Percentiles rank a stretch among this genome's conserved stretches.
Evolutionary conservation across 1,140 invertebrate species (phyloP).

Genomic region (Neodiprion virginianus): DNA sequence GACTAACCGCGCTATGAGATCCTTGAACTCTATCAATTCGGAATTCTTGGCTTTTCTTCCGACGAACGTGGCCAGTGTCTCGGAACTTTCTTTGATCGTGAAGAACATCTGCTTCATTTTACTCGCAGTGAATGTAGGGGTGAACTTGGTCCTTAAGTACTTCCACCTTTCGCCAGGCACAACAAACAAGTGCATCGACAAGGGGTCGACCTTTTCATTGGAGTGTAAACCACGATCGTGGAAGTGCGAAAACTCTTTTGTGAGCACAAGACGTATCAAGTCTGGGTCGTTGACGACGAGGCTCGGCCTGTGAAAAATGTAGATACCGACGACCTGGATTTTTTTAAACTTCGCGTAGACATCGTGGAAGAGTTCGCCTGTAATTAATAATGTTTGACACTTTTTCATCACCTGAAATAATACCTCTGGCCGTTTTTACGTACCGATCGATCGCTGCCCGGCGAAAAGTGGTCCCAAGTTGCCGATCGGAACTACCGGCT

Average conservation of each 20-base stretch:
- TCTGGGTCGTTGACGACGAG: constrained; percentile 59
- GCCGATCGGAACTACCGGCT: constrained; percentile 31
- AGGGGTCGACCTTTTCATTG: constrained; percentile 60
- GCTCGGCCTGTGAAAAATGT: constrained; percentile 59
- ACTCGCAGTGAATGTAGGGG: constrained; percentile 65
- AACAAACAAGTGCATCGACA: constrained; percentile 63
- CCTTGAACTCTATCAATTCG: constrained; percentile 48
- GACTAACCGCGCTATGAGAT: constrained; percentile 59
- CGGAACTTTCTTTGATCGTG: constrained; percentile 55
- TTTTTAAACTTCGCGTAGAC: constrained; percentile 29
- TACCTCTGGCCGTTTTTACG: neutral
- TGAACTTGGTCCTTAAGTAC: constrained; percentile 59
- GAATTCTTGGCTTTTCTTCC: constrained; percentile 30
- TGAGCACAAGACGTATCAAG: constrained; percentile 57
- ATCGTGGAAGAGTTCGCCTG: constrained; percentile 30
- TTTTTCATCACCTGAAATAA: neutral
- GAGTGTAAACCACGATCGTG: constrained; percentile 54
- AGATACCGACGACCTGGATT: constrained; percentile 49
- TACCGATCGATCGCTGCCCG: neutral
- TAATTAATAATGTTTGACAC: neutral
- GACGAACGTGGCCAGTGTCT: constrained; percentile 43
- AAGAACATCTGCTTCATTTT: constrained; percentile 66
- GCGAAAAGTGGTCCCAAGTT: neutral
- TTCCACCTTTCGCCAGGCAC: constrained; percentile 61
- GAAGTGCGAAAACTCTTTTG: constrained; percentile 62